Base-by-base conservation (phyloP, 2,888 invertebrate genomes). In the Mesochorus sp. region DNA sequence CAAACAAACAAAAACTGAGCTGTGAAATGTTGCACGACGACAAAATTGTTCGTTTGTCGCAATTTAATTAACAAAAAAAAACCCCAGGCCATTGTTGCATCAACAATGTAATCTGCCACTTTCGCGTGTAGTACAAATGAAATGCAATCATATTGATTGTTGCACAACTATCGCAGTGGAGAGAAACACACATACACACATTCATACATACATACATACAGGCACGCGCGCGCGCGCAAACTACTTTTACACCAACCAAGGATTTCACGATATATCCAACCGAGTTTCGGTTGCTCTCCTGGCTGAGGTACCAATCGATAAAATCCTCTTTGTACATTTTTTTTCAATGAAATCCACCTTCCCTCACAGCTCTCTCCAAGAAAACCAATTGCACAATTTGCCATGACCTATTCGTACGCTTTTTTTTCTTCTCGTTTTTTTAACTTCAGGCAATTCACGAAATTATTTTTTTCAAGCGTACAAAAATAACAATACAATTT, bases 101-200 rank as follows among this genome's bases (percentile, higher is more conserved):
- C 86, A 88, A 88, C 84, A 88, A 87, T 85, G 83, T 80, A 80
- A 67, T 70, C 79, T 77, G 73, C 57, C 73, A 77, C 51, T 76
- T 44, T 49, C 53, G 55, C 42, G 74, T 28, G 57, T 73, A 81
- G 80, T 84, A 79, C 82, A 82, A 80, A 77, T 82, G 79, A 82
- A 83, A 59, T 81, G 83, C 84, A 88, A 86, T 88, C 88, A 88
- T 85, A 88, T 88, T 88, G 88, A 85, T 88, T 88, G 84, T 86
- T 84, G 81, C 82, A 83, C 78, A 83, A 80, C 75, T 83, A 82
- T 85, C 82, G 86, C 83, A 84, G 83, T 80, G 68, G 57, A 76
- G 72, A 72, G 21, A 34, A 31, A 24, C 26, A 34, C 2, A 10
- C 14, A 14, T 8, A 24, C 39, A n/a, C 37, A 57, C 57, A 57